A percentile compares a stretch with the other conserved stretches of the same genome.
Evolutionary conservation across 2,888 invertebrate species (phyloP).

Genomic region (Cremastinae sp.): DNA sequence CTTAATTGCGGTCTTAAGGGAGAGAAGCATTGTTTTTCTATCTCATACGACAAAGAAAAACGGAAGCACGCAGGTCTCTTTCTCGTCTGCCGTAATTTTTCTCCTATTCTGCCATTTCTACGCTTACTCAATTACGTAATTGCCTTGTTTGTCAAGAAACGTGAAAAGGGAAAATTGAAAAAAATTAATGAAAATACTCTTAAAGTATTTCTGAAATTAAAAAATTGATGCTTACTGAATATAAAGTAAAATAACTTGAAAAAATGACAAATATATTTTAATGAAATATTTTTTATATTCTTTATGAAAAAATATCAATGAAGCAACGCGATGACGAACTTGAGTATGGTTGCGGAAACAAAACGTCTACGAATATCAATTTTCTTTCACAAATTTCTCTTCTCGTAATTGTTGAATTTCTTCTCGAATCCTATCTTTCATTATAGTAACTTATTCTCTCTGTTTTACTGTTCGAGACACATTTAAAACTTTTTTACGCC

Average conservation of each 20-base stretch:
- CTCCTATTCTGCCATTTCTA: conserved; percentile 42
- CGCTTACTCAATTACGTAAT: conserved; percentile 52
- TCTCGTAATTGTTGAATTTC: no score
- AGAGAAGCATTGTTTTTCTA: conserved; percentile 48
- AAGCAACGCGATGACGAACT: conserved; percentile 42
- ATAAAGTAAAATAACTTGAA: no score
- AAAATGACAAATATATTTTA: no score
- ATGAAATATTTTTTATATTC: no score
- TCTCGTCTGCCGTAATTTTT: conserved; percentile 54
- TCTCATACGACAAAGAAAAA: conserved; percentile 24
- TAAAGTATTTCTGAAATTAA: not conserved
- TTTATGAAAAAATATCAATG: not conserved
- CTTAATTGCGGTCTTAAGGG: conserved; percentile 39
- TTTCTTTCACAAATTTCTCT: conserved; percentile 20
- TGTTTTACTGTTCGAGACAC: conserved; percentile 45
- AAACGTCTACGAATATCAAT: conserved; percentile 30
- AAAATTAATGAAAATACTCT: not conserved
- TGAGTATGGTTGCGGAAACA: conserved; percentile 35
- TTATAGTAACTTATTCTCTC: conserved; percentile 28
- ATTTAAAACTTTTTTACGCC: conserved; percentile 39
- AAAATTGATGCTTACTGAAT: not conserved
- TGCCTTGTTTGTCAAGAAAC: conserved; percentile 47
- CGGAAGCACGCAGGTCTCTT: conserved; percentile 60
- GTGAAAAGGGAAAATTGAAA: not conserved
- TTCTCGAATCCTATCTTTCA: no score